Percentiles rank a stretch among this genome's conserved stretches.
Conservation (phyloP, 2,113 vertebrate species). For the Stegastes partitus region DNA sequence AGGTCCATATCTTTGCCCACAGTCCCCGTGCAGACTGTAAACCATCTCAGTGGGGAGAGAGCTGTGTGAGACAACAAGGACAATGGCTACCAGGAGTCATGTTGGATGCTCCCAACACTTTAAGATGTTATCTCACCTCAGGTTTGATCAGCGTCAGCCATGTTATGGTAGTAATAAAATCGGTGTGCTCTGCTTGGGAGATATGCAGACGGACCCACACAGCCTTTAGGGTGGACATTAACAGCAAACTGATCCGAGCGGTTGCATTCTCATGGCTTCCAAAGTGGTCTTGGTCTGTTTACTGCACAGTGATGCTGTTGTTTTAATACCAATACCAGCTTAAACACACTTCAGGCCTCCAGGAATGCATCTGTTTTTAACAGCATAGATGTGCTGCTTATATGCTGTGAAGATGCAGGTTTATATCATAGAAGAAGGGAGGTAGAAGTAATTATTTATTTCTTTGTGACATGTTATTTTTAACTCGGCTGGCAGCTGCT, state of each 20-base stretch:
- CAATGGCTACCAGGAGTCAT: slow-evolving; percentile 13
- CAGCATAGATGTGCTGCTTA: too few relatives aligned
- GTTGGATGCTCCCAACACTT: slow-evolving; percentile 2
- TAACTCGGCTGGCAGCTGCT: slow-evolving; percentile 13
- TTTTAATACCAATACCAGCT: not conserved
- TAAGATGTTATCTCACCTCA: slow-evolving; percentile 2
- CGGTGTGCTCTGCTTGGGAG: too few relatives aligned
- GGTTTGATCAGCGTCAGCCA: slow-evolving; percentile 33
- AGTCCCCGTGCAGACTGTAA: slow-evolving; percentile 25
- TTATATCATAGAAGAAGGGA: not conserved
- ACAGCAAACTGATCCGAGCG: slow-evolving; percentile 9
- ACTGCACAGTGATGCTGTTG: not conserved
- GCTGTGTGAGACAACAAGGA: slow-evolving; percentile 4
- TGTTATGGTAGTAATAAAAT: slow-evolving; percentile 29
- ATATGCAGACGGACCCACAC: slow-evolving; percentile 6
- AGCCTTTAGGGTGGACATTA: slow-evolving; percentile 7
- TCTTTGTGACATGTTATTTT: slow-evolving; percentile 27
- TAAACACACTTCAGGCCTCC: not conserved
- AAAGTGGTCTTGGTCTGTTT: slow-evolving; percentile 10
- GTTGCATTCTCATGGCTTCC: slow-evolving; percentile 15
- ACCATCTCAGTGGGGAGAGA: slow-evolving; percentile 25
- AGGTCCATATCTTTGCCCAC: slow-evolving; percentile 36
- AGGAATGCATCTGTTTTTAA: not conserved
- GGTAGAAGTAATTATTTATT: slow-evolving; percentile 1
- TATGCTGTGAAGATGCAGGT: not conserved